A percentile compares a stretch with the other conserved stretches of the same genome.
Evolutionary conservation across 2,888 invertebrate species (phyloP).

Genomic region (Stenchaetothrips biformis): DNA sequence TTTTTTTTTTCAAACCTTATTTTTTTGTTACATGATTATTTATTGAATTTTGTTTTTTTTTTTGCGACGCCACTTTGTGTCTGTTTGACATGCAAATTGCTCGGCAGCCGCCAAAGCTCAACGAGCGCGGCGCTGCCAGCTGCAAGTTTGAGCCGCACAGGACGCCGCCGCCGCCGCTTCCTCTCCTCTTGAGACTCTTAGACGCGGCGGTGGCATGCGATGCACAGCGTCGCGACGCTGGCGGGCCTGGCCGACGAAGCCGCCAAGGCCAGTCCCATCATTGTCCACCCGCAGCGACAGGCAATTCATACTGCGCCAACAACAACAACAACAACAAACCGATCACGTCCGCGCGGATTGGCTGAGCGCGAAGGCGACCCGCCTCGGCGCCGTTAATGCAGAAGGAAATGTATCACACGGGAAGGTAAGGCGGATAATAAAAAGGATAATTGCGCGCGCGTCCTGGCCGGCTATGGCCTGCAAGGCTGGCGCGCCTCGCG

Average conservation of each 20-base stretch:
- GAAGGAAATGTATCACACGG: no score
- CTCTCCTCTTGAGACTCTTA: neutral
- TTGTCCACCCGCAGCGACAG: neutral
- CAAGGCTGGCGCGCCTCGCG: no score
- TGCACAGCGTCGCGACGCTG: neutral
- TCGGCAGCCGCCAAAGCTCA: neutral
- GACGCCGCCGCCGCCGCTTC: neutral
- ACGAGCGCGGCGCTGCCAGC: neutral
- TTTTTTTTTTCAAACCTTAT: no score
- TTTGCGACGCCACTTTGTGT: no score
- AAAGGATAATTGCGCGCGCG: no score
- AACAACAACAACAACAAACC: neutral
- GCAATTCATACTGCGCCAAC: neutral
- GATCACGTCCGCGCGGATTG: no score
- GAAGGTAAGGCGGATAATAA: no score
- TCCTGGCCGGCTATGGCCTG: neutral
- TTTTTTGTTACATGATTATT: no score
- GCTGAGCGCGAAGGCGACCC: no score
- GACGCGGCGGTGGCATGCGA: neutral
- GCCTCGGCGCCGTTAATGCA: no score
- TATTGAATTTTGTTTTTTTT: neutral
- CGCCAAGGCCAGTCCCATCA: conserved; percentile 8
- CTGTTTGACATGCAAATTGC: neutral
- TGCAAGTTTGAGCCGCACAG: no score
- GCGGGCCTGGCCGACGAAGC: neutral